Evolutionary conservation across 2,888 invertebrate species (phyloP).

Genomic region (Aphidius colemani): DNA sequence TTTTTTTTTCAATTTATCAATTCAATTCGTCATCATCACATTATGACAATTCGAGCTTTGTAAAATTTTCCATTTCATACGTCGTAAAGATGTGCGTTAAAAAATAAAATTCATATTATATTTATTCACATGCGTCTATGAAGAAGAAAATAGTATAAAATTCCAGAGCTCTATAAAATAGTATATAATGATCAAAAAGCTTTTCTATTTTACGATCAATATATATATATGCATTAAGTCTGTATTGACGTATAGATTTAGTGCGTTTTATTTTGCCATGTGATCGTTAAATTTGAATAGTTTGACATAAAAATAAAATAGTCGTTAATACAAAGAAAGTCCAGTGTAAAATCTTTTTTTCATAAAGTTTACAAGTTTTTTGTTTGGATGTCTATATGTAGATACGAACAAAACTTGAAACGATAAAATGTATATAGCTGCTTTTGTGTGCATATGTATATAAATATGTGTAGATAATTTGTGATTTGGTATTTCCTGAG

Average conservation of each 20-base stretch:
- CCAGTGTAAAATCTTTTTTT: constrained; percentile 44
- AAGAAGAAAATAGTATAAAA: too few relatives aligned
- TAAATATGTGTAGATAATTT: neutral
- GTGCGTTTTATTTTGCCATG: too few relatives aligned
- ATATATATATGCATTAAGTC: too few relatives aligned
- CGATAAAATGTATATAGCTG: neutral
- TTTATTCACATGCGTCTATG: neutral
- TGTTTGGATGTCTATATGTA: neutral
- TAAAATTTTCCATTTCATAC: too few relatives aligned
- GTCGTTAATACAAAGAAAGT: constrained; percentile 34
- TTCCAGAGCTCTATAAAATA: too few relatives aligned
- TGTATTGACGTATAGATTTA: too few relatives aligned
- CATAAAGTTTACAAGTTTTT: neutral
- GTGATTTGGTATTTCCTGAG: constrained; percentile 9
- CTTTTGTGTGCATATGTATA: constrained; percentile 2
- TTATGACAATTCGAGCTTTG: too few relatives aligned
- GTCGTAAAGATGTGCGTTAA: too few relatives aligned
- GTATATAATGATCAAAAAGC: too few relatives aligned
- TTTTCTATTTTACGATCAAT: too few relatives aligned
- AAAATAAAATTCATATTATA: neutral
- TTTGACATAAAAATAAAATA: constrained; percentile 10
- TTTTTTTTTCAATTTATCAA: constrained; percentile 31
- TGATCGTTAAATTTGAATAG: constrained; percentile 16
- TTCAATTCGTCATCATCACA: constrained; percentile 30
- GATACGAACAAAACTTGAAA: neutral